phyloP scores from a whole-genome alignment of 35 echinoderm and acorn worm genomes.

The Apostichopus parvimensis region DNA sequence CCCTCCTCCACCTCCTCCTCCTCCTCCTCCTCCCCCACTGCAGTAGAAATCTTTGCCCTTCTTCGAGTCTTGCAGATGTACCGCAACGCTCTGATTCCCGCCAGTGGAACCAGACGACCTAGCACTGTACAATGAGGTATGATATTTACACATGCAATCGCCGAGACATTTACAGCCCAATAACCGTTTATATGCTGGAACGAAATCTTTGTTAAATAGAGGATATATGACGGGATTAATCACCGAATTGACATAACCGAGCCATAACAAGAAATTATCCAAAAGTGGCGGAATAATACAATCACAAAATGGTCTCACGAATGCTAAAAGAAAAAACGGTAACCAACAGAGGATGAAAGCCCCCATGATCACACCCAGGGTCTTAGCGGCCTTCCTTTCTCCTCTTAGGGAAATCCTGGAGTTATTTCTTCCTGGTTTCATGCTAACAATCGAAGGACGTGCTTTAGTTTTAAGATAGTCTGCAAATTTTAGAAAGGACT shows the following conservation, averaged over 20 bases:
- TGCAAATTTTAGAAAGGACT: conserved; percentile 42
- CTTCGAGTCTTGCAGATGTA: background rate
- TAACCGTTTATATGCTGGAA: conserved; percentile 78
- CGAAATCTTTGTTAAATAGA: conserved; percentile 92
- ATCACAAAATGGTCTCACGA: conserved; percentile 77
- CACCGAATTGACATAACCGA: conserved; percentile 86
- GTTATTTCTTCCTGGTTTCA: conserved; percentile 7
- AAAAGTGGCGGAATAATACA: conserved; percentile 64
- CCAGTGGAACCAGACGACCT: background rate
- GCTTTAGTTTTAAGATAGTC: conserved; percentile 50
- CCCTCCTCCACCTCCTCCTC: too few relatives aligned
- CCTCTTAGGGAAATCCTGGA: conserved; percentile 57
- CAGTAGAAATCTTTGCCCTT: background rate
- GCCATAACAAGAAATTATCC: conserved; percentile 65
- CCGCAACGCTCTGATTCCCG: background rate
- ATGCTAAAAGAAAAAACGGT: conserved; percentile 85
- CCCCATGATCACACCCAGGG: conserved; percentile 92
- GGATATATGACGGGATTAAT: conserved; percentile 97
- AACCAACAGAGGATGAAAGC: conserved; percentile 94
- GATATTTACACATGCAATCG: background rate
- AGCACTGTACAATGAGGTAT: background rate
- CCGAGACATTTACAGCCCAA: conserved; percentile 57
- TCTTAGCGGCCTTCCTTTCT: conserved; percentile 90
- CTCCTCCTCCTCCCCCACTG: background rate
- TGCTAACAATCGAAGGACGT: conserved; percentile 56